Percentiles rank a stretch among this genome's conserved stretches.
Conservation (phyloP, 2,888 invertebrate genomes). For the Melanchra persicariae region DNA sequence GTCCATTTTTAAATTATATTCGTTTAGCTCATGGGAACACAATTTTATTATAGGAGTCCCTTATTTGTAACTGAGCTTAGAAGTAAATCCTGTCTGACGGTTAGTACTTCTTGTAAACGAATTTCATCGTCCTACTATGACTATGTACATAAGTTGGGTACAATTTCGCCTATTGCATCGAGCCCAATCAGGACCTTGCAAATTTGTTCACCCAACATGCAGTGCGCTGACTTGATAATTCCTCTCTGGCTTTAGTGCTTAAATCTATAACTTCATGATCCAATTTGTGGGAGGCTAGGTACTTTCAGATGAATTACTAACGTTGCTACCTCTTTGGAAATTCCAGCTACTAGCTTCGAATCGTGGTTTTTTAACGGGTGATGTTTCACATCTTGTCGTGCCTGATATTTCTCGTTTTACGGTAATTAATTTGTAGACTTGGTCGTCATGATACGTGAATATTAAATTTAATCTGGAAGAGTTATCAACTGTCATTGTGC, state of each 20-base stretch:
- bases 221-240: constrained; percentile 20
- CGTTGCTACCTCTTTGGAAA: constrained; percentile 9
- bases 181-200: constrained; percentile 23
- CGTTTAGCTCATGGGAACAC: background rate
- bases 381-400: background rate
- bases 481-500: constrained; percentile 47
- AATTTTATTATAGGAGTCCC: too few species aligned
- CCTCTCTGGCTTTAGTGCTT: constrained; percentile 10
- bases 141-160: background rate
- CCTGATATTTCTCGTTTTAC: constrained; percentile 17
- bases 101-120: background rate
- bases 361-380: background rate
- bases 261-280: constrained; percentile 33
- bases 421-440: constrained; percentile 42
- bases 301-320: constrained; percentile 30
- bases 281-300: constrained; percentile 7
- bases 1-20: too few species aligned
- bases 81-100: background rate
- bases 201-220: constrained; percentile 22
- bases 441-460: constrained; percentile 9
- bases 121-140: background rate
- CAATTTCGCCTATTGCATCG: constrained; percentile 18
- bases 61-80: background rate
- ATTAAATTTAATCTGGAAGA: constrained; percentile 43
- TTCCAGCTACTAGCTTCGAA: background rate